Conservation (phyloP, 92 coral and sea anemone genomes). For the Isaurus tuberculatus region DNA sequence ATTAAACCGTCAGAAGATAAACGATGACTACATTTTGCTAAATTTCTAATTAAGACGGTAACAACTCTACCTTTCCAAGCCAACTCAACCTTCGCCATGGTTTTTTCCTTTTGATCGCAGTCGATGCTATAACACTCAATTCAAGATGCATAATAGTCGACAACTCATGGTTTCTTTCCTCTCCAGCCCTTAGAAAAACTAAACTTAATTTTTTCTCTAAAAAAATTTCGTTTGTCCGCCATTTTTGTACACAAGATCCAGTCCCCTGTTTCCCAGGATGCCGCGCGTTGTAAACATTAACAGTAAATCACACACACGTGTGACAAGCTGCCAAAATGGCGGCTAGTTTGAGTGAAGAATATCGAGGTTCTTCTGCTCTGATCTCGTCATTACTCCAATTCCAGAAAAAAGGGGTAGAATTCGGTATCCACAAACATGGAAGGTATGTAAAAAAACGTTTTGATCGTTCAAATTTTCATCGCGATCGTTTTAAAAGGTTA, state of each 20-base stretch:
- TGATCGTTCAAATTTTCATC: not conserved
- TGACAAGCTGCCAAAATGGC: constrained; percentile 44
- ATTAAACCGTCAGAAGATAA: too few relatives aligned
- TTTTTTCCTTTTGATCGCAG: constrained; percentile 92
- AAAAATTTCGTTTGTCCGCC: constrained; percentile 35
- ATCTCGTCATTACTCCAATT: constrained; percentile 76
- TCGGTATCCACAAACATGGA: constrained; percentile 90
- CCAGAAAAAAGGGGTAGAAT: constrained; percentile 85
- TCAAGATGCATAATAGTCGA: constrained; percentile 74
- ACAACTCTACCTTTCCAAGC: constrained; percentile 86
- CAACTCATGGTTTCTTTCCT: not conserved
- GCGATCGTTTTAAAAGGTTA: not conserved
- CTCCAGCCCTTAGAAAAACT: not conserved
- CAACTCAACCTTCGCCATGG: constrained; percentile 95
- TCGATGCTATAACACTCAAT: constrained; percentile 81
- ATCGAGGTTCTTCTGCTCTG: constrained; percentile 62
- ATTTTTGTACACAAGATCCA: constrained; percentile 28
- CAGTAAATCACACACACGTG: not conserved
- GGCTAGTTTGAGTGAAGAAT: not conserved
- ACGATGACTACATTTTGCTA: too few relatives aligned
- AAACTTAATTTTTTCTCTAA: constrained; percentile 16
- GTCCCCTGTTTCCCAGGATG: constrained; percentile 36
- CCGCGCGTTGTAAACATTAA: constrained; percentile 23
- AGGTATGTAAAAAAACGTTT: constrained; percentile 60
- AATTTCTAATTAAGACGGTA: not conserved